Evolutionary conservation across 1,140 invertebrate species (phyloP).

Genomic region (Brachystomella parvula): DNA sequence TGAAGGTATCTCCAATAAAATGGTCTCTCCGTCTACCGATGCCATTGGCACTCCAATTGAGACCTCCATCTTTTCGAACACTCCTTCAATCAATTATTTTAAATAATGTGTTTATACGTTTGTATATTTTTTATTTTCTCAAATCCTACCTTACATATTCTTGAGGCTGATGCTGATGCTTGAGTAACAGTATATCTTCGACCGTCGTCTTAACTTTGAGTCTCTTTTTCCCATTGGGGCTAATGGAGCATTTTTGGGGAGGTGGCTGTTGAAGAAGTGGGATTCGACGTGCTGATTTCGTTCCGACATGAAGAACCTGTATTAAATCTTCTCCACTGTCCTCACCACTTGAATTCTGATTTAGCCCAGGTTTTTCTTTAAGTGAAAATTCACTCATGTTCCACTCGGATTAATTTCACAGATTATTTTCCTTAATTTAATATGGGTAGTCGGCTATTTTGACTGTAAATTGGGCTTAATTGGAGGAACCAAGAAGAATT

Average conservation of each 20-base stretch:
- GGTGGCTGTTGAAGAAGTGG: background rate
- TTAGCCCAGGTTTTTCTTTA: no score
- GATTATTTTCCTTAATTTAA: no score
- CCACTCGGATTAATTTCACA: no score
- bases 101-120: background rate
- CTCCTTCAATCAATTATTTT: constrained; percentile 47
- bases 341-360: no score
- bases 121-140: background rate
- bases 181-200: background rate
- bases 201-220: background rate
- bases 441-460: no score
- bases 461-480: no score
- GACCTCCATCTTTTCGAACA: constrained; percentile 86
- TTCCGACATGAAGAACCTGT: no score
- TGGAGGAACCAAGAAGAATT: no score
- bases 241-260: background rate
- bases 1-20: constrained; percentile 28
- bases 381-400: no score
- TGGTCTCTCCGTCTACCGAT: background rate
- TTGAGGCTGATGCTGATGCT: background rate
- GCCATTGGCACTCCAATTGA: constrained; percentile 65
- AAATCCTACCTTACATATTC: background rate
- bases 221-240: no score
- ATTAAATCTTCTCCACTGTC: no score
- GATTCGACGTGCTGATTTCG: background rate